These are phyloP conservation scores for Thripadectes ignobilis DNA, from an alignment of 2,797 vertebrate species.

Conservation along the genomic window DNA sequence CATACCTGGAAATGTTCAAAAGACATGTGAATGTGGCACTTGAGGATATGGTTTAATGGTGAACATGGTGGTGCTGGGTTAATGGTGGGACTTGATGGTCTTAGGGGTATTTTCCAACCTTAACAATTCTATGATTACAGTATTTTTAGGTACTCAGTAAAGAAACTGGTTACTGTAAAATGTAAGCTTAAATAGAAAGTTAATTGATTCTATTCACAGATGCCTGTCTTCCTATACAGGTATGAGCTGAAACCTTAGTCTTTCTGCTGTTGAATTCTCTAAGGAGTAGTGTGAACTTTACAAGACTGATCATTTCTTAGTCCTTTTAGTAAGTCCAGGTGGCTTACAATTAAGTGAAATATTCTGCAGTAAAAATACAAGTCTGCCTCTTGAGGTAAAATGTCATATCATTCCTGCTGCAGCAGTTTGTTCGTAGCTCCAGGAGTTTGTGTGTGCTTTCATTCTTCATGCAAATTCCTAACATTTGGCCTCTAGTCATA, in stretches of 20 bases:
- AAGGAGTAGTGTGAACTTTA: neutral
- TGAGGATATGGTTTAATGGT: neutral
- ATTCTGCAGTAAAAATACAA: neutral
- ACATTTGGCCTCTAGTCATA: constrained; percentile 3
- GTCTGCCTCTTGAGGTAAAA: neutral
- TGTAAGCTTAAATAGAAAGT: neutral
- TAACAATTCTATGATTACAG: neutral
- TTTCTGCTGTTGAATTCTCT: neutral
- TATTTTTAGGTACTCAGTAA: neutral
- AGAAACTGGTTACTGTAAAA: neutral
- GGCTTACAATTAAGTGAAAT: neutral
- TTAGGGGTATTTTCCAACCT: neutral
- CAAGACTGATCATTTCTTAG: neutral
- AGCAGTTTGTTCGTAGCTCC: neutral
- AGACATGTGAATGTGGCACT: rapidly evolving
- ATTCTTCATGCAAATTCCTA: neutral
- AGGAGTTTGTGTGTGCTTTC: neutral
- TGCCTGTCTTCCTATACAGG: neutral
- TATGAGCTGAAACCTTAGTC: neutral
- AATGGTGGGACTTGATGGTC: neutral
- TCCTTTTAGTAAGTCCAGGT: neutral
- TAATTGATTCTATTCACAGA: neutral
- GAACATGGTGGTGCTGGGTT: neutral
- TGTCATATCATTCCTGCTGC: neutral
- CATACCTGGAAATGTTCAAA: neutral